These are phyloP conservation scores for Drosophila burlai DNA, from an alignment of 1,140 invertebrate species.

Conservation along the genomic window DNA sequence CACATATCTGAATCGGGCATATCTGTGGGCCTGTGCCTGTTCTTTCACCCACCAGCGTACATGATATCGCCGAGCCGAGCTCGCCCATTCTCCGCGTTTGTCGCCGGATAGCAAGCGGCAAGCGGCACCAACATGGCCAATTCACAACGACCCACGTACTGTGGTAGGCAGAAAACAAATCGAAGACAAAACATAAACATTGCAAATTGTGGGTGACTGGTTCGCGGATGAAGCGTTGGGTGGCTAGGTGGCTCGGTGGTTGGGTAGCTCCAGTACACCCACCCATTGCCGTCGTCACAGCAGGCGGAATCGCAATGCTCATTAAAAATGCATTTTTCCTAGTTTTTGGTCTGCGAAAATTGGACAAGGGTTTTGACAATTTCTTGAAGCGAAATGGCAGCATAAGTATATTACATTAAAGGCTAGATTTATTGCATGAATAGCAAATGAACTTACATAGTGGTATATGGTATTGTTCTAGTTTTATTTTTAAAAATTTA, in stretches of 20 bases:
- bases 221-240: neutral
- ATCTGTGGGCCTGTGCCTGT: constrained; percentile 36
- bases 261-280: constrained; percentile 36
- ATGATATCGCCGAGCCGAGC: constrained; percentile 57
- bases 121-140: constrained; percentile 24
- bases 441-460: constrained; percentile 4
- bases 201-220: constrained; percentile 32
- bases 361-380: constrained; percentile 37
- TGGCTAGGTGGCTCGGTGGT: neutral
- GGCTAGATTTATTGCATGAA: constrained; percentile 17
- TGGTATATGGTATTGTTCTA: neutral
- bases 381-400: constrained; percentile 7
- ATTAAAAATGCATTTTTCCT: constrained; percentile 52
- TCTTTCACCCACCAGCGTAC: constrained; percentile 44
- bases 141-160: constrained; percentile 68
- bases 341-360: constrained; percentile 8
- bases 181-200: constrained; percentile 75
- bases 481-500: neutral
- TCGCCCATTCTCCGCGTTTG: constrained; percentile 49
- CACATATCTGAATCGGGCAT: constrained; percentile 14
- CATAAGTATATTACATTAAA: constrained; percentile 3
- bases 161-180: constrained; percentile 65
- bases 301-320: constrained; percentile 49
- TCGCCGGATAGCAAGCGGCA: constrained; percentile 20
- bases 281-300: constrained; percentile 50